A percentile compares a stretch with the other conserved stretches of the same genome.
phyloP scores from a whole-genome alignment of 2,888 invertebrate genomes.

The Teleiodes luculella region DNA sequence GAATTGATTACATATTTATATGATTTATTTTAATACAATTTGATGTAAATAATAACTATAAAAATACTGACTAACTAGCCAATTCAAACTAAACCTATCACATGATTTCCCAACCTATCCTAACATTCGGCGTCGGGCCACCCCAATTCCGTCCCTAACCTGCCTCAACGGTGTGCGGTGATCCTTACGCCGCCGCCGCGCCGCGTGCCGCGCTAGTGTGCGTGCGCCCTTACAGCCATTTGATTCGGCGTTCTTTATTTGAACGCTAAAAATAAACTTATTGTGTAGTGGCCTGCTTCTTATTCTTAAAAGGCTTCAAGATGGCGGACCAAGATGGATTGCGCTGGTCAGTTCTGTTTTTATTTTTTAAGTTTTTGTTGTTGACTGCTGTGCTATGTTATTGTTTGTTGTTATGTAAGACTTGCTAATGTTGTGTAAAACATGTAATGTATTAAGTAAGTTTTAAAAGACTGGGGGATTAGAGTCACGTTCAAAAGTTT shows the following conservation, averaged over 20 bases:
- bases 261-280: constrained; percentile 14
- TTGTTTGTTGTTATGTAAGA: neutral
- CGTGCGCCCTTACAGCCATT: constrained; percentile 25
- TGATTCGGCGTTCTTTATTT: constrained; percentile 31
- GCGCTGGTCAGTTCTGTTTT: constrained; percentile 8
- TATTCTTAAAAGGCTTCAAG: constrained; percentile 6
- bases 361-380: neutral
- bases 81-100: constrained; percentile 38
- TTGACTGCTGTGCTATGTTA: neutral
- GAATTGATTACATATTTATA: too few relatives aligned
- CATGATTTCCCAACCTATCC: constrained; percentile 70
- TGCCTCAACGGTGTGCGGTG: constrained; percentile 50
- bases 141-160: constrained; percentile 71
- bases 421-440: too few relatives aligned
- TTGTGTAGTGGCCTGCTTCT: constrained; percentile 16
- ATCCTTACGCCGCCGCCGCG: constrained; percentile 10
- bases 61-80: constrained; percentile 26
- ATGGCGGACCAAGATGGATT: constrained; percentile 9
- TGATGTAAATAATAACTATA: too few relatives aligned
- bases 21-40: too few relatives aligned
- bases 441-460: too few relatives aligned
- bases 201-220: constrained; percentile 25
- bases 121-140: constrained; percentile 66
- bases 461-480: too few relatives aligned
- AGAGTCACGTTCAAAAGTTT: too few relatives aligned